phyloP scores from a whole-genome alignment of 2,113 vertebrate species.

The Otis tarda region DNA sequence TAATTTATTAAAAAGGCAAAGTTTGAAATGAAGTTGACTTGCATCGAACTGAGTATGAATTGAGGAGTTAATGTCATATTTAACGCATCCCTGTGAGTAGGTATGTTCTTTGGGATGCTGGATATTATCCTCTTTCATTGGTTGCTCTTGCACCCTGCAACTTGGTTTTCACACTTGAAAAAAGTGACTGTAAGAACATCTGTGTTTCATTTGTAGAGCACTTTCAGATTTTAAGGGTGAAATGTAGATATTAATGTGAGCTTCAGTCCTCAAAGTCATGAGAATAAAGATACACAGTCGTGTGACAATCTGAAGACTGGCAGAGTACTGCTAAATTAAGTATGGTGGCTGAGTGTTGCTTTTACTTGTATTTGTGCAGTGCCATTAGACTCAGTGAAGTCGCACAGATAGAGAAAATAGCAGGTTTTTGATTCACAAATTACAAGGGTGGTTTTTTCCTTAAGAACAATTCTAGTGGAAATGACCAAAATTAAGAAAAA shows the following conservation, averaged over 20 bases:
- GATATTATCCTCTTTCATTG: background rate
- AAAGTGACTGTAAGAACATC: background rate
- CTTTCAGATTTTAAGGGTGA: background rate
- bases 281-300: background rate
- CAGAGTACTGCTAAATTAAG: background rate
- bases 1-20: background rate
- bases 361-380: background rate
- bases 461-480: background rate
- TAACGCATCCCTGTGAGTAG: background rate
- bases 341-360: background rate
- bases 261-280: background rate
- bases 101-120: background rate
- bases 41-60: background rate
- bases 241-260: background rate
- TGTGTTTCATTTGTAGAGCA: background rate
- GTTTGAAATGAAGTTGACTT: background rate
- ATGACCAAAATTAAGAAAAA: slow-evolving; percentile 1
- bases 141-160: background rate
- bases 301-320: background rate
- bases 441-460: background rate
- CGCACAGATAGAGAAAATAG: background rate
- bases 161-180: background rate
- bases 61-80: background rate
- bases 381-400: background rate
- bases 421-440: background rate